These are phyloP conservation scores for Drosophila anomelani DNA, from an alignment of 2,888 invertebrate genomes.

Conservation along the genomic window DNA sequence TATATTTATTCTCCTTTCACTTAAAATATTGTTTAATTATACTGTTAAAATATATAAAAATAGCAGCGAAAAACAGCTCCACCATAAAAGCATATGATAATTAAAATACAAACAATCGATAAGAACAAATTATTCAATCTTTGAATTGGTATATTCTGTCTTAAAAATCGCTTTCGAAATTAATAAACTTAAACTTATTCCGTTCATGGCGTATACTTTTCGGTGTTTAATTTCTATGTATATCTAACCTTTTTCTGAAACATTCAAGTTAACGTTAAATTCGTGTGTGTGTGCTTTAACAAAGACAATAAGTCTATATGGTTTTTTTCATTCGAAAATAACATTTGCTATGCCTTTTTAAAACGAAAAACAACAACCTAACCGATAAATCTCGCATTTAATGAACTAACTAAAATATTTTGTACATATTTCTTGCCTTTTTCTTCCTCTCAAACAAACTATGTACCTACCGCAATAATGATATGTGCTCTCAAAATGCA, in stretches of 20 bases:
- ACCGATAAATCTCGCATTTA: constrained; percentile 57
- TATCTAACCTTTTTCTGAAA: constrained; percentile 41
- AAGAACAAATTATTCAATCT: constrained; percentile 23
- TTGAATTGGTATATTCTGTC: constrained; percentile 21
- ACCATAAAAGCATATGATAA: constrained; percentile 1
- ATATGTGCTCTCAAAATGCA: constrained; percentile 56
- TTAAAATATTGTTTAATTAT: background rate
- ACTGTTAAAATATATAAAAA: background rate
- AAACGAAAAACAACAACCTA: constrained; percentile 38
- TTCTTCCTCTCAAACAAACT: constrained; percentile 63
- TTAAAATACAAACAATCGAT: constrained; percentile 29
- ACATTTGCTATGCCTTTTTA: constrained; percentile 47
- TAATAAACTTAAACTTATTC: constrained; percentile 45
- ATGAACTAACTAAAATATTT: constrained; percentile 74
- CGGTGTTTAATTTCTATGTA: constrained; percentile 68
- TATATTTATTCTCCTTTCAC: background rate
- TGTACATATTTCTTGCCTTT: constrained; percentile 80
- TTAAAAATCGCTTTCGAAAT: constrained; percentile 25
- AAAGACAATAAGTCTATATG: constrained; percentile 40
- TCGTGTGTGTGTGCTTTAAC: constrained; percentile 65
- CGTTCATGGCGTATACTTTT: constrained; percentile 54
- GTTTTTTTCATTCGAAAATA: constrained; percentile 33
- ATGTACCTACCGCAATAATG: constrained; percentile 56
- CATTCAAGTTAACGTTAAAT: constrained; percentile 57
- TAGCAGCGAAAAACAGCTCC: constrained; percentile 37